These are phyloP conservation scores for Eupithecia pulchellata DNA, from an alignment of 2,888 invertebrate species.

Conservation along the genomic window DNA sequence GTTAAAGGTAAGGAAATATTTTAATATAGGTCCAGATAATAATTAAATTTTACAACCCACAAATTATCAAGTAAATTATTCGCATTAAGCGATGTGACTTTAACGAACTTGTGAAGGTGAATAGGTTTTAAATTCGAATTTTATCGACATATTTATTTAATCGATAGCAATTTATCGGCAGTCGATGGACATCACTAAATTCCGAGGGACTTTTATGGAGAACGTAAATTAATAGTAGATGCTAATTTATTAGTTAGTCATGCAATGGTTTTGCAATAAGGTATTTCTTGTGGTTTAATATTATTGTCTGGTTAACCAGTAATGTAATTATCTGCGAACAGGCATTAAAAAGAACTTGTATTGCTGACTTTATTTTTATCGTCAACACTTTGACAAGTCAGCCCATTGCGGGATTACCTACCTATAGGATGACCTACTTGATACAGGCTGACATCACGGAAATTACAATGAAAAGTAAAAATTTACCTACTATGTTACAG, in stretches of 20 bases:
- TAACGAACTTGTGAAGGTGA: constrained; percentile 66
- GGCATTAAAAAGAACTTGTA: neutral
- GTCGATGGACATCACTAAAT: constrained; percentile 42
- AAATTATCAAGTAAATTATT: constrained; percentile 50
- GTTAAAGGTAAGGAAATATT: constrained; percentile 1
- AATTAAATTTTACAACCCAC: constrained; percentile 12
- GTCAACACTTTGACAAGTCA: neutral
- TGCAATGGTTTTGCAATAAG: constrained; percentile 6
- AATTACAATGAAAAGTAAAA: no score
- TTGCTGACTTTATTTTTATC: neutral
- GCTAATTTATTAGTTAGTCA: constrained; percentile 5
- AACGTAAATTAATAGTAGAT: constrained; percentile 9
- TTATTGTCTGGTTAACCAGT: neutral
- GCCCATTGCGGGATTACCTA: no score
- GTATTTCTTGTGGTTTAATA: neutral
- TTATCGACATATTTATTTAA: constrained; percentile 38
- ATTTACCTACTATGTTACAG: no score
- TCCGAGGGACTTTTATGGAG: constrained; percentile 26
- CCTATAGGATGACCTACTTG: no score
- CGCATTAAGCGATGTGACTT: constrained; percentile 69
- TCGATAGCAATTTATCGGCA: constrained; percentile 23
- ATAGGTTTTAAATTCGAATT: constrained; percentile 68
- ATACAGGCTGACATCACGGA: no score
- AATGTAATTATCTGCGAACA: neutral
- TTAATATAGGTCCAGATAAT: neutral